A percentile compares a stretch with the other conserved stretches of the same genome.
Evolutionary conservation across 92 coral and sea anemone species (phyloP).

Genomic region (Parazoanthus darwini): DNA sequence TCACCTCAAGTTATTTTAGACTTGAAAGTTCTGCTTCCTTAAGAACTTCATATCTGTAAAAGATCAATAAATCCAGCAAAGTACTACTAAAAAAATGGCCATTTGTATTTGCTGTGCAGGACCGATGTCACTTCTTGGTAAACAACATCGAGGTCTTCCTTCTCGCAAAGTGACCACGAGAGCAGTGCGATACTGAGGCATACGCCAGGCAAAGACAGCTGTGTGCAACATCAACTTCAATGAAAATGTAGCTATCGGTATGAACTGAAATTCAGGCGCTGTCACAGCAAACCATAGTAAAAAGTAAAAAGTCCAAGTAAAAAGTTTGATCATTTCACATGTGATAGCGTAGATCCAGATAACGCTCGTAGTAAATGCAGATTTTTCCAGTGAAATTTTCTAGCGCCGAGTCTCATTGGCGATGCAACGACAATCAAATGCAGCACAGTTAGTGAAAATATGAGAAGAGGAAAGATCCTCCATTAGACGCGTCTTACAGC

Average conservation of each 20-base stretch:
- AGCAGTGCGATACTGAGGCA: slow-evolving; percentile 21
- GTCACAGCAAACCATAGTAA: not conserved
- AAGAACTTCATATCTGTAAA: too few relatives aligned
- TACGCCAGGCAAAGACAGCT: not conserved
- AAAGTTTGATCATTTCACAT: not conserved
- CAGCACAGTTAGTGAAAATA: not conserved
- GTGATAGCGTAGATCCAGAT: not conserved
- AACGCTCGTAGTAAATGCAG: not conserved
- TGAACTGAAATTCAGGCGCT: not conserved
- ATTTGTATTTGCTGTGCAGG: not conserved
- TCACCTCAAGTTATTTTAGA: too few relatives aligned
- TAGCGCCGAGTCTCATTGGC: not conserved
- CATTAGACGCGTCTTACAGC: slow-evolving; percentile 1
- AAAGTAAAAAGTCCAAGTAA: not conserved
- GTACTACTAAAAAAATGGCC: not conserved
- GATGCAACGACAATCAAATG: not conserved
- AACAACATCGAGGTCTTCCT: not conserved
- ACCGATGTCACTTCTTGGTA: not conserved
- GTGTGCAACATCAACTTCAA: slow-evolving; percentile 11
- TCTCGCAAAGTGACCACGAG: not conserved
- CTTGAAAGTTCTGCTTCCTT: too few relatives aligned
- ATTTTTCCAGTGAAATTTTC: not conserved
- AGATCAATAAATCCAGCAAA: too few relatives aligned
- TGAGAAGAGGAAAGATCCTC: slow-evolving; percentile 34
- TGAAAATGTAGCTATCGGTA: slow-evolving; percentile 14